These are phyloP conservation scores for Dicentrarchus labrax DNA, from an alignment of 2,113 vertebrate species.

Conservation along the genomic window DNA sequence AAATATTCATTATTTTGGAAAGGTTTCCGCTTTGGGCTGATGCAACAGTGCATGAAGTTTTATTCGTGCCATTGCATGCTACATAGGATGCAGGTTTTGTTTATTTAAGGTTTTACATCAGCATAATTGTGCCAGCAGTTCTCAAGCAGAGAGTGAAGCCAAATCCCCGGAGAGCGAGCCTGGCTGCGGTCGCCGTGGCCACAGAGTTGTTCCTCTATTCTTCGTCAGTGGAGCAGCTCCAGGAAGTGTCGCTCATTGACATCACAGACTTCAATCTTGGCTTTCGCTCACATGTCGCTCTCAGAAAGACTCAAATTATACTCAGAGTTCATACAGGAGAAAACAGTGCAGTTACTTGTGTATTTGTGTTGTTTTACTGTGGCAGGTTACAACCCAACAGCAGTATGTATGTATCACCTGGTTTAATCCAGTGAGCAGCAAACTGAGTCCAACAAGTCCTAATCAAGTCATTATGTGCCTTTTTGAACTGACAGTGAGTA, in stretches of 20 bases:
- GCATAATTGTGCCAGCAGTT: constrained; percentile 51
- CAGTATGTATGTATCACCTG: too few species aligned
- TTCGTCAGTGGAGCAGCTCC: constrained; percentile 69
- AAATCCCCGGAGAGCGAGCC: constrained; percentile 54
- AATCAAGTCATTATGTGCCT: too few species aligned
- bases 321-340: too few species aligned
- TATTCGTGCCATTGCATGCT: constrained; percentile 25
- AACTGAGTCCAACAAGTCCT: too few species aligned
- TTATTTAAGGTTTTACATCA: constrained; percentile 56
- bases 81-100: constrained; percentile 41
- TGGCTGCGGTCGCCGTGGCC: constrained; percentile 48
- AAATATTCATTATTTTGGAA: constrained; percentile 48
- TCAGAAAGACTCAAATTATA: not conserved
- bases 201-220: constrained; percentile 58
- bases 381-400: too few species aligned
- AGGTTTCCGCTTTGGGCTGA: constrained; percentile 24
- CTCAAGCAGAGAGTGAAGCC: constrained; percentile 18
- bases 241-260: constrained; percentile 63
- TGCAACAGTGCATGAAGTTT: constrained; percentile 21
- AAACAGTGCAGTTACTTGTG: too few species aligned
- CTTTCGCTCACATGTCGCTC: constrained; percentile 28
- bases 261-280: constrained; percentile 36
- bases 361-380: too few species aligned
- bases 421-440: too few species aligned
- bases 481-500: too few species aligned